phyloP scores from a whole-genome alignment of 1,140 invertebrate genomes.

The Sycophaga agraensis region DNA sequence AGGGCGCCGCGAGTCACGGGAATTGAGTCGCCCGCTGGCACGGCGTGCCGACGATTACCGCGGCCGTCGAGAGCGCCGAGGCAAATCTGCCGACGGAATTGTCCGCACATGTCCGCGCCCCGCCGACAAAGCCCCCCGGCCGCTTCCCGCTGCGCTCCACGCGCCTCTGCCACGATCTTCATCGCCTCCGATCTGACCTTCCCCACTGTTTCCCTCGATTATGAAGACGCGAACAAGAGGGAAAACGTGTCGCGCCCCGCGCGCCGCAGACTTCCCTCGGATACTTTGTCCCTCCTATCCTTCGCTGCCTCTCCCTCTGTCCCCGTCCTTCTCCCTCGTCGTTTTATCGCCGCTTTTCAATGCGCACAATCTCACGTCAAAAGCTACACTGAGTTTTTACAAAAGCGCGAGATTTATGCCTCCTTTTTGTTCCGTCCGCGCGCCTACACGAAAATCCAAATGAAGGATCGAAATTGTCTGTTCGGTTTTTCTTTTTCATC shows the following conservation, averaged over 20 bases:
- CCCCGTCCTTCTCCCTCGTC: background rate
- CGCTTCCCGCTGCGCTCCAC: constrained; percentile 41
- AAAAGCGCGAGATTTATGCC: background rate
- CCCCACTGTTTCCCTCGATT: background rate
- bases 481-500: too few relatives aligned
- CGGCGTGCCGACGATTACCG: background rate
- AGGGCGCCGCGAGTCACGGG: background rate
- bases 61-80: too few relatives aligned
- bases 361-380: background rate
- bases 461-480: background rate
- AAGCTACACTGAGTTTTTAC: constrained; percentile 9
- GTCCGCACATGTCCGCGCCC: constrained; percentile 53
- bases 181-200: background rate
- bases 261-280: background rate
- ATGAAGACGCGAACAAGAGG: constrained; percentile 4
- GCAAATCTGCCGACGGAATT: constrained; percentile 56
- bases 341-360: constrained; percentile 12
- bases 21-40: constrained; percentile 11
- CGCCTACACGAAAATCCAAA: background rate
- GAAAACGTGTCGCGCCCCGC: background rate
- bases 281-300: background rate
- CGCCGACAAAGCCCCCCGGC: constrained; percentile 48
- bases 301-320: background rate
- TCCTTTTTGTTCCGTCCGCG: background rate
- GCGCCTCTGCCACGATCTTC: background rate